A percentile compares a stretch with the other conserved stretches of the same genome.
These are phyloP conservation scores for Xanthia icteritia DNA, from an alignment of 2,888 invertebrate species.

Conservation along the genomic window DNA sequence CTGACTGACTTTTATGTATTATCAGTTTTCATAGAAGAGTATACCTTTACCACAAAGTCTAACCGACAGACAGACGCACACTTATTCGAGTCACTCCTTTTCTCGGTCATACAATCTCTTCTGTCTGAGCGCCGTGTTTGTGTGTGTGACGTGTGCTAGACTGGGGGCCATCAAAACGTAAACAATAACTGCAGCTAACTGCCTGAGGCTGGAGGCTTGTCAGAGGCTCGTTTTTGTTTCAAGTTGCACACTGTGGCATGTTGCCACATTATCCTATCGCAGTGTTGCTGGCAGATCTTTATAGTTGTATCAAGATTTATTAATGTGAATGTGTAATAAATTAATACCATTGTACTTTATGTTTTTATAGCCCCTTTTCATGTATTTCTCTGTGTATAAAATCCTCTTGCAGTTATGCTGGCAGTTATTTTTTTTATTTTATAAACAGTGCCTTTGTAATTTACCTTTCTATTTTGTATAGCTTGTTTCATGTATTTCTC, in stretches of 20 bases:
- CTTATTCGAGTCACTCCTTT: not conserved
- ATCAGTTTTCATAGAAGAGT: not conserved
- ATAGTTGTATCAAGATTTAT: not conserved
- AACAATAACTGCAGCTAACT: not conserved
- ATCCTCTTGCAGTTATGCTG: too few relatives aligned
- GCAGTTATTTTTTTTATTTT: too few relatives aligned
- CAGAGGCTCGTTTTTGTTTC: too few relatives aligned
- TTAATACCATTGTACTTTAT: too few relatives aligned
- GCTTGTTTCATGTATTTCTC: too few relatives aligned
- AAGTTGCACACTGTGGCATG: not conserved
- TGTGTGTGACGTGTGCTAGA: not conserved
- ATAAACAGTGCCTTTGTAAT: too few relatives aligned
- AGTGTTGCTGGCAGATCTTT: not conserved
- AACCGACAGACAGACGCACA: not conserved
- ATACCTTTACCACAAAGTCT: not conserved
- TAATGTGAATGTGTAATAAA: too few relatives aligned
- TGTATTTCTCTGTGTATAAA: too few relatives aligned
- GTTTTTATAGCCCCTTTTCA: too few relatives aligned
- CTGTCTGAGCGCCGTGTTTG: not conserved
- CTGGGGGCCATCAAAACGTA: not conserved
- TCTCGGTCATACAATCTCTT: not conserved
- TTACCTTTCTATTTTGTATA: too few relatives aligned
- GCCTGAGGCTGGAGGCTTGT: too few relatives aligned
- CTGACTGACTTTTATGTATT: not conserved
- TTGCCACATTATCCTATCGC: not conserved